Percentiles rank a stretch among this genome's conserved stretches.
Conservation (phyloP, 2,113 vertebrate genomes). For the Suncus etruscus region DNA sequence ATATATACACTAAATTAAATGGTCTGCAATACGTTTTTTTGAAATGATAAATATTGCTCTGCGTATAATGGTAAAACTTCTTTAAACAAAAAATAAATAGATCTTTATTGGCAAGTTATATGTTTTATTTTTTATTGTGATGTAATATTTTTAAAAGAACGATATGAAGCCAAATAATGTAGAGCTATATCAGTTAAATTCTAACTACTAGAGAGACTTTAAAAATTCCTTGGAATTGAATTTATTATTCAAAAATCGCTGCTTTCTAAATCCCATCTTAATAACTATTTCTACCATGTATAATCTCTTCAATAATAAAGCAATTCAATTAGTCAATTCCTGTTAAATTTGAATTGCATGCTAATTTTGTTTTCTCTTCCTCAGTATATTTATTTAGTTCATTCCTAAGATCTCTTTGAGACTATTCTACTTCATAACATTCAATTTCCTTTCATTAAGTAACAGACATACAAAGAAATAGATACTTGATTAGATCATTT, state of each 20-base stretch:
- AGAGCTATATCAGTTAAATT: not conserved
- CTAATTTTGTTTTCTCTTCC: conserved; percentile 26
- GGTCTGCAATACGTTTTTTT: conserved; percentile 71
- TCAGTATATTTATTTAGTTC: not conserved
- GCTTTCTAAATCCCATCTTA: not conserved
- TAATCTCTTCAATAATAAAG: conserved; percentile 19
- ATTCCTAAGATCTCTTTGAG: conserved; percentile 14
- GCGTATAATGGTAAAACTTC: conserved; percentile 12
- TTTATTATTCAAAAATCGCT: not conserved
- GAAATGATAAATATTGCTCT: conserved; percentile 62
- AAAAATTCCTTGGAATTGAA: not conserved
- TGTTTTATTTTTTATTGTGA: conserved; percentile 43
- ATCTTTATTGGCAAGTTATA: not conserved
- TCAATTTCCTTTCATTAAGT: not conserved
- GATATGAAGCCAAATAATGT: conserved; percentile 33
- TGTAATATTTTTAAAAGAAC: not conserved
- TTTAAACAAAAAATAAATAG: conserved; percentile 53
- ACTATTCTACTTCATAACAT: not conserved
- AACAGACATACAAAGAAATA: not conserved
- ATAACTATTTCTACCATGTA: not conserved
- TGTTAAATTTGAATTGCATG: not conserved
- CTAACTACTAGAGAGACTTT: not conserved
- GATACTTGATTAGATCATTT: not conserved
- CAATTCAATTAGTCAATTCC: conserved; percentile 10
- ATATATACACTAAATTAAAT: conserved; percentile 63